phyloP scores from a whole-genome alignment of 2,113 vertebrate genomes.

The Tragulus kanchil region DNA sequence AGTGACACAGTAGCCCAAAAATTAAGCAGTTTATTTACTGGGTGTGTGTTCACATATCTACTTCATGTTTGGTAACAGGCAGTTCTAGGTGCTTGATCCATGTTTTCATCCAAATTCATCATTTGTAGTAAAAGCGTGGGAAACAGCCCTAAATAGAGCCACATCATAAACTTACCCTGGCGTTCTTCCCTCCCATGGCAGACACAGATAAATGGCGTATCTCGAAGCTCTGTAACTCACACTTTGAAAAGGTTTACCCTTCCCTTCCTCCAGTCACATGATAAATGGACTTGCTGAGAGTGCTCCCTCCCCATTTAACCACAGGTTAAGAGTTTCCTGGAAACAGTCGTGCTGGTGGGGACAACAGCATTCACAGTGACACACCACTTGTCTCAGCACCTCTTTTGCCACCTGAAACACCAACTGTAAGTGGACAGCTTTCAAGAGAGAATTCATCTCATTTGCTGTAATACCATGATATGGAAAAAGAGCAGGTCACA shows the following conservation, averaged over 20 bases:
- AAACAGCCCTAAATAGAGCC: neutral
- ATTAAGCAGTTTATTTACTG: neutral
- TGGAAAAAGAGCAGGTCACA: neutral
- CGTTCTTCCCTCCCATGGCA: neutral
- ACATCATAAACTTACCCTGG: neutral
- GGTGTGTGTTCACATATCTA: neutral
- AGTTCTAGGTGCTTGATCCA: neutral
- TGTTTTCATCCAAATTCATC: neutral
- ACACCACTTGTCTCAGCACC: neutral
- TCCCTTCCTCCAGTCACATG: conserved; percentile 49
- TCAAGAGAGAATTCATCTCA: neutral
- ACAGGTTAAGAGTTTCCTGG: neutral
- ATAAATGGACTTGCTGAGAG: conserved; percentile 65
- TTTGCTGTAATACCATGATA: neutral
- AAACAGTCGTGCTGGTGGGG: neutral
- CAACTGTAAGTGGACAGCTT: neutral
- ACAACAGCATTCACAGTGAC: neutral
- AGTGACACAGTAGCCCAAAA: neutral
- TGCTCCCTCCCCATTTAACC: neutral
- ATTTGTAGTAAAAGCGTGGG: neutral
- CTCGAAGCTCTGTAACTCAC: conserved; percentile 46
- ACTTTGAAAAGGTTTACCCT: conserved; percentile 30
- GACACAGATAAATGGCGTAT: conserved; percentile 65
- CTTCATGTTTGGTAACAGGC: neutral
- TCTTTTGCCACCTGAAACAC: neutral